phyloP scores from a whole-genome alignment of 2,797 vertebrate genomes.

The Scomberomorus guttatus region DNA sequence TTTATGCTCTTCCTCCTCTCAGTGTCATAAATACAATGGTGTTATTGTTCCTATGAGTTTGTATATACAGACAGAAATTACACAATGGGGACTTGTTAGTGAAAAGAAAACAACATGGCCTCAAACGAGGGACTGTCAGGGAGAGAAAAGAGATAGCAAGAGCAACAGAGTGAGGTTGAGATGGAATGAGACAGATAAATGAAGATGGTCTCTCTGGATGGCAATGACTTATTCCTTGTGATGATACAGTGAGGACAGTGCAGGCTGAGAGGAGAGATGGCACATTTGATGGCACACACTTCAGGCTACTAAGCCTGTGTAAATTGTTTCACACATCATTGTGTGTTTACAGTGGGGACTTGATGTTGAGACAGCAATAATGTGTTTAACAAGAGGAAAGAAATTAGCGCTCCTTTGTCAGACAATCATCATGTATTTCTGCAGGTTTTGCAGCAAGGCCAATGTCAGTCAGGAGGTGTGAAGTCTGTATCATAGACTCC shows the following conservation, averaged over 20 bases:
- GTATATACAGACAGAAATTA: slow-evolving; percentile 65
- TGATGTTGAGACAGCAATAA: slow-evolving; percentile 47
- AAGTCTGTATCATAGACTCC: slow-evolving; percentile 65
- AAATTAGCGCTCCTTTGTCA: slow-evolving; percentile 46
- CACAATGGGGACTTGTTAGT: slow-evolving; percentile 84
- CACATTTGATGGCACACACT: slow-evolving; percentile 40
- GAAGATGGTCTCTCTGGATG: slow-evolving; percentile 50
- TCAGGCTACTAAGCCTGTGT: slow-evolving; percentile 38
- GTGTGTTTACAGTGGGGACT: slow-evolving; percentile 52
- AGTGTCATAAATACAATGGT: slow-evolving; percentile 56
- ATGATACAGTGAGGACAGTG: slow-evolving; percentile 42
- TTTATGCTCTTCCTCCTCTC: slow-evolving; percentile 39
- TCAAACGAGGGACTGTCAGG: slow-evolving; percentile 56
- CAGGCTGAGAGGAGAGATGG: slow-evolving; percentile 12
- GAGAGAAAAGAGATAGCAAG: slow-evolving; percentile 42
- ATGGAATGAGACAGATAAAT: slow-evolving; percentile 63
- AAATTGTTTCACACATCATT: slow-evolving; percentile 54
- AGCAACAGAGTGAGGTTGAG: slow-evolving; percentile 45
- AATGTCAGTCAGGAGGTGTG: slow-evolving; percentile 35
- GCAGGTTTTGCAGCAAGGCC: slow-evolving; percentile 24
- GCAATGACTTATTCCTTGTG: slow-evolving; percentile 34
- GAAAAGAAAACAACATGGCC: slow-evolving; percentile 63
- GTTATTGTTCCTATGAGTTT: slow-evolving; percentile 67
- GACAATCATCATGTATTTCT: slow-evolving; percentile 30
- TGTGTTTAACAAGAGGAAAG: slow-evolving; percentile 46